These are phyloP conservation scores for Bicyclus anynana DNA, from an alignment of 1,140 invertebrate species.

Conservation along the genomic window DNA sequence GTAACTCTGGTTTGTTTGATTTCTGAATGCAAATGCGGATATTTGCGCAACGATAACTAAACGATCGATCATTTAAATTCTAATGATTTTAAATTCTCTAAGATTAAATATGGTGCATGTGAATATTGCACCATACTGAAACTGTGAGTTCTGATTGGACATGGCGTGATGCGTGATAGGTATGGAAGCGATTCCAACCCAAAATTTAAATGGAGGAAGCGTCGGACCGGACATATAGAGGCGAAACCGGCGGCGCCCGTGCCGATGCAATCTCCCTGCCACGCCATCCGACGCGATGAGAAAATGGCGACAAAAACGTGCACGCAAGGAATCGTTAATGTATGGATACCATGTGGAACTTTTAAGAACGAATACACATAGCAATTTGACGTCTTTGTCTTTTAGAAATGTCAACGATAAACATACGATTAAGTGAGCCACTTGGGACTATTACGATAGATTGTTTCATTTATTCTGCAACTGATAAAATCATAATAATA, in stretches of 20 bases:
- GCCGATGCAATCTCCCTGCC: slow-evolving; percentile 60
- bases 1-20: slow-evolving; percentile 45
- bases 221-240: slow-evolving; percentile 53
- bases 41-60: slow-evolving; percentile 32
- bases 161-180: slow-evolving; percentile 22
- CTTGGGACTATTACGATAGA: neutral
- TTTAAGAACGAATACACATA: slow-evolving; percentile 5
- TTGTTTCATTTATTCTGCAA: slow-evolving; percentile 43
- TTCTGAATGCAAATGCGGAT: slow-evolving; percentile 44
- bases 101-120: neutral
- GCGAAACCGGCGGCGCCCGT: slow-evolving; percentile 57
- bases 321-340: slow-evolving; percentile 52
- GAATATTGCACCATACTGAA: no score
- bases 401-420: neutral
- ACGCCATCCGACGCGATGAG: slow-evolving; percentile 47
- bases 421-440: neutral
- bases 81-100: neutral
- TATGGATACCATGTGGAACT: slow-evolving; percentile 39
- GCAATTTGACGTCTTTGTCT: neutral
- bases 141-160: slow-evolving; percentile 5
- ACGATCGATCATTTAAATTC: slow-evolving; percentile 6
- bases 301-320: slow-evolving; percentile 53
- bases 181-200: slow-evolving; percentile 51
- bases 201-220: slow-evolving; percentile 69
- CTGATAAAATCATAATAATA: slow-evolving; percentile 58